These are phyloP conservation scores for Neria commutata DNA, from an alignment of 2,888 invertebrate species.

Conservation along the genomic window DNA sequence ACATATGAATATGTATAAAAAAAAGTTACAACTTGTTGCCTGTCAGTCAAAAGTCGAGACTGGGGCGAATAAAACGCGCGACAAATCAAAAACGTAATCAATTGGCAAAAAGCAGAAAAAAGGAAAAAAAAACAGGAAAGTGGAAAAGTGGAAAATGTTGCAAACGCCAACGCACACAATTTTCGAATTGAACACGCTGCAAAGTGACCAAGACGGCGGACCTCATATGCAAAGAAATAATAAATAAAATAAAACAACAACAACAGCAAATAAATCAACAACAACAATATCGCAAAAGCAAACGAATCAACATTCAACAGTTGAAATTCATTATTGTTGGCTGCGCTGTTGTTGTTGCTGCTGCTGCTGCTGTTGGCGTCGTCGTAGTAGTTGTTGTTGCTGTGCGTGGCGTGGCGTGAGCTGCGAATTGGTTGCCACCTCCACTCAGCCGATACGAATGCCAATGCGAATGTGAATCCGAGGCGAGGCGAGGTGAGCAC, in stretches of 20 bases:
- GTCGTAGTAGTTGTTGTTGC: not conserved
- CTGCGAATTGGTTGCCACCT: conserved; percentile 46
- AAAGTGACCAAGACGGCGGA: no score
- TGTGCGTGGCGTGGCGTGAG: conserved; percentile 19
- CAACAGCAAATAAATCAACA: not conserved
- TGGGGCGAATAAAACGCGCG: not conserved
- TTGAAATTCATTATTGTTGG: conserved; percentile 7
- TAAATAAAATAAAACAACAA: no score
- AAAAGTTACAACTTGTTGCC: no score
- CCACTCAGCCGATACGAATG: conserved; percentile 26
- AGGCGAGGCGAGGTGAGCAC: not conserved
- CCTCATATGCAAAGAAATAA: no score
- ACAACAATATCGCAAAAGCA: conserved; percentile 2
- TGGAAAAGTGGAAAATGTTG: no score
- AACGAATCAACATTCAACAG: conserved; percentile 18
- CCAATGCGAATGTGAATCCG: not conserved
- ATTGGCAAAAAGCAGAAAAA: not conserved
- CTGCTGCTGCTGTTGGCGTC: conserved; percentile 16
- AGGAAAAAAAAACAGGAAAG: not conserved
- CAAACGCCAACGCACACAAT: no score
- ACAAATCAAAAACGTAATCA: not conserved
- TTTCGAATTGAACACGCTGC: no score
- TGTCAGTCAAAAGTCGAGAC: no score
- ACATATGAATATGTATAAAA: no score
- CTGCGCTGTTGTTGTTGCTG: conserved; percentile 10